These are phyloP conservation scores for Hypocryptadius cinnamomeus DNA, from an alignment of 2,113 vertebrate genomes.

Conservation along the genomic window DNA sequence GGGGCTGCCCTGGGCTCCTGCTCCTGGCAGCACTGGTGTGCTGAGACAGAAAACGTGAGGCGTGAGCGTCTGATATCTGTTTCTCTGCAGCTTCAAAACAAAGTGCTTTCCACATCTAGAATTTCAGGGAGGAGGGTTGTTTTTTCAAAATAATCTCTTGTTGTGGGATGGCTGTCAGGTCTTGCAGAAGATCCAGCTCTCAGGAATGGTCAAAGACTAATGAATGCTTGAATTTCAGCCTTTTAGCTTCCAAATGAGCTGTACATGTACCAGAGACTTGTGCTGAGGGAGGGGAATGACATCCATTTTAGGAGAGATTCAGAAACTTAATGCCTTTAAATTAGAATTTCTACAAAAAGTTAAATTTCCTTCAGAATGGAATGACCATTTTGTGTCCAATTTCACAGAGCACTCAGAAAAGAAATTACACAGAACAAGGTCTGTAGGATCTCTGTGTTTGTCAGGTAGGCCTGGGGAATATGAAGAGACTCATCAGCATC, in stretches of 20 bases:
- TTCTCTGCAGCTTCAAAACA: not conserved
- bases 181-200: not conserved
- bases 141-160: not conserved
- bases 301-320: not conserved
- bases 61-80: not conserved
- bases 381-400: not conserved
- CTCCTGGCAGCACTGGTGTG: not conserved
- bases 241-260: not conserved
- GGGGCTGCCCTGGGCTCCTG: not conserved
- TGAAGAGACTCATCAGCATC: not conserved
- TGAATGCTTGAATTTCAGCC: not conserved
- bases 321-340: not conserved
- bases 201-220: not conserved
- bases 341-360: not conserved
- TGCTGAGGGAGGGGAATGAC: not conserved
- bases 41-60: not conserved
- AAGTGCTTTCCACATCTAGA: not conserved
- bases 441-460: not conserved
- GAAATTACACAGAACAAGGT: not conserved
- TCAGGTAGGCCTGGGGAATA: not conserved
- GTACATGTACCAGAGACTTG: rapidly evolving
- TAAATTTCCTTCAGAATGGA: not conserved
- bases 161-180: not conserved
- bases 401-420: not conserved
- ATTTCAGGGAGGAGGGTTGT: not conserved